Base-by-base conservation (phyloP, 2,888 invertebrate genomes). In the Hartigia nigra region DNA sequence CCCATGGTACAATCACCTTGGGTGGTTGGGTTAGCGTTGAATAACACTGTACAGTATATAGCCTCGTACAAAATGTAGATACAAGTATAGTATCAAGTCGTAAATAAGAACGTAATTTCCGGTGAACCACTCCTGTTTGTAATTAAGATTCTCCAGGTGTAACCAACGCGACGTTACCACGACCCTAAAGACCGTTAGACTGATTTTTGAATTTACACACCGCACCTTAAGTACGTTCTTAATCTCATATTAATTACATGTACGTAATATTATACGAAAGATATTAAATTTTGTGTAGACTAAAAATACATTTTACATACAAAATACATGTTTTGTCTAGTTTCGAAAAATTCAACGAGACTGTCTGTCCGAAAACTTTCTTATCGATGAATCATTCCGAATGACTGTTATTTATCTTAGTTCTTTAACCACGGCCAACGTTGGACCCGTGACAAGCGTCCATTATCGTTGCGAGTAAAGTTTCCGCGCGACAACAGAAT, bases 81-180 rank as follows among this genome's bases (percentile, higher is more conserved):
- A 55, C 55, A 55, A 55, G 55, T 55, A 55, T 55, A 31, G 31
- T 72, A 32, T 14, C 31, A 32, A 32, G 72, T 72, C 72, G 14
- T 72, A 72, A 72, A 72, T 72, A 72, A 72, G 31, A 72, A 31
- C 72, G 31, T 72, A 72, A 72, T 72, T 72, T 72, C 32, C 31
- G 31, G 31, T 31, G 1, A 12, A 31, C 31, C 32, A 72, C 12
- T 9, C 31, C 31, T 32, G 72, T 32, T 31, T 72, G 72, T 31
- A 72, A 72, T 72, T 72, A 72, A 72, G 72, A 31, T 31, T 32
- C 72, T 32, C 31, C 72, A 32, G 32, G 72, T 31, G 72, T 72
- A 72, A 72, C 32, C 32, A 31, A 72, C 72, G 31, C 31, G 31
- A 72, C 31, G 12, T 72, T 32, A 14, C 12, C 72, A 3, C 31